Evolutionary conservation across 2,113 vertebrate genomes (phyloP).

Genomic region (Motacilla alba): DNA sequence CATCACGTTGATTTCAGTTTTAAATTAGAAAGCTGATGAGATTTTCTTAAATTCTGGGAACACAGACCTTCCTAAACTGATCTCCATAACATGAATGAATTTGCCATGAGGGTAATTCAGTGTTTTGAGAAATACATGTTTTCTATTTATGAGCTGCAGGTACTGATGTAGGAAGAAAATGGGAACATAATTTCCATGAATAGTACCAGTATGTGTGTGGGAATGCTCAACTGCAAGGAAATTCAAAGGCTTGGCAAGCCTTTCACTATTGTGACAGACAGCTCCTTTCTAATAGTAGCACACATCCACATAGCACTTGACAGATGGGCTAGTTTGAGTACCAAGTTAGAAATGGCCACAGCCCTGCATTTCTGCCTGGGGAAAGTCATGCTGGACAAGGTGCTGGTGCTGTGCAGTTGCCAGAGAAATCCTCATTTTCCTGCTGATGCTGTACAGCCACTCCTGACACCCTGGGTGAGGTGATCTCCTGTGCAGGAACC

Average conservation of each 20-base stretch:
- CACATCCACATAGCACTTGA: not conserved
- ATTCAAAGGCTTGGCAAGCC: not conserved
- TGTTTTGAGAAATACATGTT: not conserved
- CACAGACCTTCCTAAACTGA: not conserved
- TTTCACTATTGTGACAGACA: not conserved
- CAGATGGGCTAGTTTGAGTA: not conserved
- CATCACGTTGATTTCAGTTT: not conserved
- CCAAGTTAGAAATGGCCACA: not conserved
- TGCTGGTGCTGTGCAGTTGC: not conserved
- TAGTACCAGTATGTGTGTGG: not conserved
- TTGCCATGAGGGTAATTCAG: not conserved
- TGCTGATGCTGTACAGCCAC: accelerated
- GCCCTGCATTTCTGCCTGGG: not conserved
- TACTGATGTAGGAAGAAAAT: not conserved
- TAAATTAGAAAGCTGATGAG: not conserved
- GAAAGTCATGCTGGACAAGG: not conserved
- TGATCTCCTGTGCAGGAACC: not conserved
- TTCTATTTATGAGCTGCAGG: not conserved
- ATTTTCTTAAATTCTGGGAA: not conserved
- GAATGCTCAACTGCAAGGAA: not conserved
- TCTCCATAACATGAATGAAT: not conserved
- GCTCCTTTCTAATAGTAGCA: not conserved
- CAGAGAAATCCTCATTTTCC: not conserved
- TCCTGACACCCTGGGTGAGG: not conserved
- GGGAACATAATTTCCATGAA: not conserved